These are phyloP conservation scores for Promerops cafer DNA, from an alignment of 2,113 vertebrate species.

Conservation along the genomic window DNA sequence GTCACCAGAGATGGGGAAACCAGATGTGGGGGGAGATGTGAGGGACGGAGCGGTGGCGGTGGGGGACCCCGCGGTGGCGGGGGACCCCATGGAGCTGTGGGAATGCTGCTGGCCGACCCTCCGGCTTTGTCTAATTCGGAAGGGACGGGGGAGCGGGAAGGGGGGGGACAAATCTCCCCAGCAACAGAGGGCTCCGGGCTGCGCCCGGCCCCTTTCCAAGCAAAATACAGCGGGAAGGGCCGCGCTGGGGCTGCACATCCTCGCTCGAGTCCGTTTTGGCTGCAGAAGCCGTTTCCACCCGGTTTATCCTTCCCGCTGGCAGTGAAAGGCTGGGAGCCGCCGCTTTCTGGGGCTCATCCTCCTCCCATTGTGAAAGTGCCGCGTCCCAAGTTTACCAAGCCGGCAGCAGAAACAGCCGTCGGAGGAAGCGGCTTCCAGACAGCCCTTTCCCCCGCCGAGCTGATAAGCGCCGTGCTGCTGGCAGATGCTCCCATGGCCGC, in stretches of 20 bases:
- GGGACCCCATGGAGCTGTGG: neutral
- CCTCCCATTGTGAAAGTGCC: neutral
- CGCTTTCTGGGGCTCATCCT: neutral
- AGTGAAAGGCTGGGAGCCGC: neutral
- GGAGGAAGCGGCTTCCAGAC: neutral
- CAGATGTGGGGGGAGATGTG: conserved; percentile 18
- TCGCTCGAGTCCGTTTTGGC: neutral
- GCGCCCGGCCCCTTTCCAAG: conserved; percentile 15
- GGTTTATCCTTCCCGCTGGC: neutral
- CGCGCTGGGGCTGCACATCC: neutral
- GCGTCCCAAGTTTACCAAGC: neutral
- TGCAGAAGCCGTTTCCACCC: neutral
- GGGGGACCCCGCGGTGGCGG: neutral
- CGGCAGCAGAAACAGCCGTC: neutral
- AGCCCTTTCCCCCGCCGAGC: neutral
- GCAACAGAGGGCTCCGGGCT: conserved; percentile 38
- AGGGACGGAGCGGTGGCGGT: neutral
- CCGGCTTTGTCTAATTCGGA: conserved; percentile 11
- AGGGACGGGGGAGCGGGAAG: neutral
- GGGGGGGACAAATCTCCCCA: conserved; percentile 18
- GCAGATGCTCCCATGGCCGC: neutral
- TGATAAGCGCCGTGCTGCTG: neutral
- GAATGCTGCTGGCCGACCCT: neutral
- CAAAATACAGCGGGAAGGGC: neutral
- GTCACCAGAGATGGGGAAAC: conserved; percentile 39